Evolutionary conservation across 2,888 invertebrate genomes (phyloP).

Genomic region (Abrostola tripartita): DNA sequence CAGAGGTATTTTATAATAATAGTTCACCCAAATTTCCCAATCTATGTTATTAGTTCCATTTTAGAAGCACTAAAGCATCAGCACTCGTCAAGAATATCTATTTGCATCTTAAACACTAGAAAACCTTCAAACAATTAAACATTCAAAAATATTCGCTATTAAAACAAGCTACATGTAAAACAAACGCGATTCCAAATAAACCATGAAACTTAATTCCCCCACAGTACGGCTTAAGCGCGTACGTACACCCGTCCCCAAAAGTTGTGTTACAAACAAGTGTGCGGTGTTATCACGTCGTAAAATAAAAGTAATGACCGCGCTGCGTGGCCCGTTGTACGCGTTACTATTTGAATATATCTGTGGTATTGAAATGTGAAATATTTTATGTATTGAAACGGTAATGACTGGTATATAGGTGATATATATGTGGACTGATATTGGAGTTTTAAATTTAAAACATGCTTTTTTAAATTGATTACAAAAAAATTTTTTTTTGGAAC

Average conservation of each 20-base stretch:
- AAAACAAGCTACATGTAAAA: constrained; percentile 32
- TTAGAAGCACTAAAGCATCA: too few species aligned
- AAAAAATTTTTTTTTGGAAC: too few species aligned
- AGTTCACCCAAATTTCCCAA: too few species aligned
- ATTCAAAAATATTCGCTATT: constrained; percentile 27
- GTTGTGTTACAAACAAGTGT: constrained; percentile 62
- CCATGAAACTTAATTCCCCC: constrained; percentile 49
- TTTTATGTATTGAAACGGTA: constrained; percentile 16
- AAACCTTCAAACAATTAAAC: neutral
- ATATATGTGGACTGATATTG: neutral
- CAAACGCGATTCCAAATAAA: constrained; percentile 43
- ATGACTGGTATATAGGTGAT: neutral
- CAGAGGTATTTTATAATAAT: too few species aligned
- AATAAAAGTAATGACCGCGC: constrained; percentile 70
- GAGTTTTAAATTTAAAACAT: neutral
- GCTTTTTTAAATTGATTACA: too few species aligned
- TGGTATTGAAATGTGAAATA: constrained; percentile 35
- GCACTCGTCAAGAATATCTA: neutral
- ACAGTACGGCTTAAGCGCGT: constrained; percentile 47
- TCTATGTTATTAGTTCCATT: too few species aligned
- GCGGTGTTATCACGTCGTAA: constrained; percentile 72
- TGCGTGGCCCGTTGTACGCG: constrained; percentile 61
- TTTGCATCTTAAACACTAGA: neutral
- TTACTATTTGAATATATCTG: constrained; percentile 46
- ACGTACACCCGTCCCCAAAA: constrained; percentile 59